Conservation (phyloP, 2,113 vertebrate species). For the Pao palembangensis region DNA sequence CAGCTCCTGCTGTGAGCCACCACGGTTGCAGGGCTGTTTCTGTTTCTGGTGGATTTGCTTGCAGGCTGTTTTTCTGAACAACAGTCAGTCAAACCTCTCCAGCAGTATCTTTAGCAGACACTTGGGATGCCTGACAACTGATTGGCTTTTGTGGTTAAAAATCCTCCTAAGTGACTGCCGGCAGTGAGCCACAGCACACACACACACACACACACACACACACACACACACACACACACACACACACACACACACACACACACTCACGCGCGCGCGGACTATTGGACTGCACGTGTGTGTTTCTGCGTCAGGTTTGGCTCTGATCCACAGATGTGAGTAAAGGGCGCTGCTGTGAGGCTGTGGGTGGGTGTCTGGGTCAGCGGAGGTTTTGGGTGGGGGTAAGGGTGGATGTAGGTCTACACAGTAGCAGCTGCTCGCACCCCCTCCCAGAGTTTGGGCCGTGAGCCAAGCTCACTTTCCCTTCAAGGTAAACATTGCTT, state of each 20-base stretch:
- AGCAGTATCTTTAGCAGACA: conserved; percentile 40
- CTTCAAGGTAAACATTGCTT: conserved; percentile 71
- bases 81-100: conserved; percentile 23
- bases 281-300: conserved; percentile 28
- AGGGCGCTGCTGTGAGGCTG: conserved; percentile 44
- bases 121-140: conserved; percentile 43
- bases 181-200: conserved; percentile 57
- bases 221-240: conserved; percentile 20
- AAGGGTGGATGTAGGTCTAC: conserved; percentile 53
- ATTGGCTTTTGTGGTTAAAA: conserved; percentile 64
- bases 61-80: conserved; percentile 2
- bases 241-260: conserved; percentile 39
- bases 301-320: conserved; percentile 64
- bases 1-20: too few species aligned
- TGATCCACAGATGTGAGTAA: conserved; percentile 59
- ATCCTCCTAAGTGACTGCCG: conserved; percentile 67
- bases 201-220: conserved; percentile 45
- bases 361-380: conserved; percentile 64
- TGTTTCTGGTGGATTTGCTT: too few species aligned
- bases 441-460: conserved; percentile 46
- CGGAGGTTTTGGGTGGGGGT: conserved; percentile 57
- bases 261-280: conserved; percentile 38
- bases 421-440: conserved; percentile 56
- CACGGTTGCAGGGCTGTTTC: too few species aligned
- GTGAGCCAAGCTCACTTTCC: conserved; percentile 68